Base-by-base conservation (phyloP, 2,113 vertebrate species). In the Noturus placidus region DNA sequence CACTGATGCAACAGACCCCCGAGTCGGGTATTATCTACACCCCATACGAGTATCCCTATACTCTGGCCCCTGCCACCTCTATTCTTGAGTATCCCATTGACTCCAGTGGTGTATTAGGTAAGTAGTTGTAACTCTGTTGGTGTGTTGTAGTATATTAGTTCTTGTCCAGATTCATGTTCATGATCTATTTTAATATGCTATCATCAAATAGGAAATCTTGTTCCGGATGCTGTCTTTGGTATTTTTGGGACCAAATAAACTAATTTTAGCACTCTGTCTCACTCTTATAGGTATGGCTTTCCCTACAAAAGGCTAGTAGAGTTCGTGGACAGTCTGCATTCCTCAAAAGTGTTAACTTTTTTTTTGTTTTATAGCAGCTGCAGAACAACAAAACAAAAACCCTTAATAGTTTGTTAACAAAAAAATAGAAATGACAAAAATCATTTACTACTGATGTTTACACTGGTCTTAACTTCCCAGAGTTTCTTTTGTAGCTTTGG, bases 251-350 rank as follows among this genome's bases (percentile, higher is more conserved):
- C n/a, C 70, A 82, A 20, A 42, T 81, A 82, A 79, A 83, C 89
- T 91, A 91, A 91, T 87, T 84, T 67, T 57, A 88, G 85, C 92
- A 95, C 95, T 97, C 96, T 97, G 96, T 96, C 97, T 96, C 97
- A 95, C 96, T 96, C 97, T 97, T 97, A 96, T 96, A 99, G 98
- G 98, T 99, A 99, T 99, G 98, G 98, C 98, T 97, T 99, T 99
- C 96, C 97, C 97, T 96, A 98, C 98, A 97, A 99, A 99, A 97
- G 98, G 98, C 97, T 99, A 98, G 93, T 92, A 96, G 95, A 95
- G 96, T 95, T 96, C 95, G 96, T 96, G 96, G 96, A 93, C 95
- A 96, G 94, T 94, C 94, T 74, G n/a, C 95, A 96, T 95, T 95
- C 82, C 83, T 90, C 95, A 95, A 95, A 95, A 96, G 95, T 95